phyloP scores from a whole-genome alignment of 2,113 vertebrate genomes.

The Hypocryptadius cinnamomeus region DNA sequence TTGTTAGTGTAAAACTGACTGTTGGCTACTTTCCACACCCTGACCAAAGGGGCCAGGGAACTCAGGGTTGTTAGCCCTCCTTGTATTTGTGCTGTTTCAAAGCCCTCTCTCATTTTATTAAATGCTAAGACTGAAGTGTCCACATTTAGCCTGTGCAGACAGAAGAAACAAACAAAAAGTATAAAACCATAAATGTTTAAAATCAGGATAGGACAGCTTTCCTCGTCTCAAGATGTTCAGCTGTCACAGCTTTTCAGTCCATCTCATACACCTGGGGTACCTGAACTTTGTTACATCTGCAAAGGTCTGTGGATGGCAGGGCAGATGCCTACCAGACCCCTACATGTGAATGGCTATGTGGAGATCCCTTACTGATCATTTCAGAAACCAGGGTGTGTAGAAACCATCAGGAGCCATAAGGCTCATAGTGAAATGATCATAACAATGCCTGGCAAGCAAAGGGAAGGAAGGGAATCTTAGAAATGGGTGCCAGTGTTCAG shows the following conservation, averaged over 20 bases:
- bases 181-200: neutral
- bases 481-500: neutral
- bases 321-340: neutral
- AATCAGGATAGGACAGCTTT: neutral
- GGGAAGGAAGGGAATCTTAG: neutral
- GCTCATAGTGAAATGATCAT: neutral
- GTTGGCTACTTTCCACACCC: neutral
- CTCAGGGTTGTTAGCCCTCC: neutral
- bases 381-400: neutral
- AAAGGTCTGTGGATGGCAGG: neutral
- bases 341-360: neutral
- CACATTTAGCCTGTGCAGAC: neutral
- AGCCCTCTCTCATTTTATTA: neutral
- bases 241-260: neutral
- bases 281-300: neutral
- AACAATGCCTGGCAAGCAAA: neutral
- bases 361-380: neutral
- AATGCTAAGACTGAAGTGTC: neutral
- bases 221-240: neutral
- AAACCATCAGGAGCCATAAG: neutral
- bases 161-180: neutral
- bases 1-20: neutral
- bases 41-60: neutral
- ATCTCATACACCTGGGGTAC: neutral
- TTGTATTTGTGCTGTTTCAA: neutral